These are phyloP conservation scores for Polyergus mexicanus DNA, from an alignment of 1,140 invertebrate genomes.

Conservation along the genomic window DNA sequence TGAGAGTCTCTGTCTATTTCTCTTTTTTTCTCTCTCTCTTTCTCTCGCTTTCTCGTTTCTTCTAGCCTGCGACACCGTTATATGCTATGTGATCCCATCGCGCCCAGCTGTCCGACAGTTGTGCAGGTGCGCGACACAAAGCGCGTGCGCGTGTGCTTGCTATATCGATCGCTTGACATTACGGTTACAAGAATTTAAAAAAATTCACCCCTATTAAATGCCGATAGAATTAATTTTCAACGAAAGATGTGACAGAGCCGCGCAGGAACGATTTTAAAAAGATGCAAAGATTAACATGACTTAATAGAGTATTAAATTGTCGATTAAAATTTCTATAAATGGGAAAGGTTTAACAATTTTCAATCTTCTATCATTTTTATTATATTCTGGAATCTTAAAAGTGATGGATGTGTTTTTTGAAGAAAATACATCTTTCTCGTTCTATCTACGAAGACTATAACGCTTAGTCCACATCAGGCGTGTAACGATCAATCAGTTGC, in stretches of 20 bases:
- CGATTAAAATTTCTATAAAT: neutral
- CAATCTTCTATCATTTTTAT: neutral
- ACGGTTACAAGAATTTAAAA: constrained; percentile 18
- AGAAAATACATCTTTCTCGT: neutral
- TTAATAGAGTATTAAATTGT: neutral
- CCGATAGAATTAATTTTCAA: neutral
- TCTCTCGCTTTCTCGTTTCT: constrained; percentile 42
- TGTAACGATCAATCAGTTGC: too few relatives aligned
- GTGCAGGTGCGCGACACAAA: constrained; percentile 57
- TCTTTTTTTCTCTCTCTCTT: constrained; percentile 23
- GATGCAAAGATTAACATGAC: neutral
- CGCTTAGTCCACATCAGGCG: too few relatives aligned
- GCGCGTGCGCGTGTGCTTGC: constrained; percentile 2
- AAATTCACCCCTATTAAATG: neutral
- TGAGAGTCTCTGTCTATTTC: neutral
- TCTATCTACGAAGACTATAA: neutral
- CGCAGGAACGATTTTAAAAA: neutral
- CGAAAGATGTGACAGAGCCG: neutral
- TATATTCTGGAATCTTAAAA: neutral
- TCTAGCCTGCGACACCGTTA: constrained; percentile 75
- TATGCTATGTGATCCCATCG: constrained; percentile 74
- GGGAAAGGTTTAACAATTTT: neutral
- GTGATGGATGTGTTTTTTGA: neutral
- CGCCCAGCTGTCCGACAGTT: constrained; percentile 74
- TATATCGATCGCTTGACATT: constrained; percentile 12